Evolutionary conservation across 2,113 vertebrate species (phyloP).

Genomic region (Bos taurus): ARS-UCD2.0 NC_037350.1:47254501-47255000

Average conservation of each 20-base stretch:
- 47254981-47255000: neutral
- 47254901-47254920: slow-evolving; percentile 22
- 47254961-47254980: slow-evolving; percentile 24
- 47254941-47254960: slow-evolving; percentile 45
- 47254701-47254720: neutral
- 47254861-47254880: neutral
- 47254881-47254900: neutral
- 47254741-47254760: neutral
- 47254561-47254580: neutral
- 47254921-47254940: neutral
- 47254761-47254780: neutral
- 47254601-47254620: neutral
- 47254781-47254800: neutral
- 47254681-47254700: neutral
- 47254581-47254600: neutral
- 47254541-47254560: rapidly evolving
- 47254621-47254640: neutral
- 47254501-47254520: neutral
- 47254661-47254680: neutral
- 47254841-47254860: neutral
- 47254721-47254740: neutral
- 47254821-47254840: neutral
- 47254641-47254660: neutral
- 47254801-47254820: rapidly evolving
- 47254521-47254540: neutral